Evolutionary conservation across 2,888 invertebrate species (phyloP), one percentile per base, ranked within the genome.

Genomic region (Ophion slaviceki): DNA sequence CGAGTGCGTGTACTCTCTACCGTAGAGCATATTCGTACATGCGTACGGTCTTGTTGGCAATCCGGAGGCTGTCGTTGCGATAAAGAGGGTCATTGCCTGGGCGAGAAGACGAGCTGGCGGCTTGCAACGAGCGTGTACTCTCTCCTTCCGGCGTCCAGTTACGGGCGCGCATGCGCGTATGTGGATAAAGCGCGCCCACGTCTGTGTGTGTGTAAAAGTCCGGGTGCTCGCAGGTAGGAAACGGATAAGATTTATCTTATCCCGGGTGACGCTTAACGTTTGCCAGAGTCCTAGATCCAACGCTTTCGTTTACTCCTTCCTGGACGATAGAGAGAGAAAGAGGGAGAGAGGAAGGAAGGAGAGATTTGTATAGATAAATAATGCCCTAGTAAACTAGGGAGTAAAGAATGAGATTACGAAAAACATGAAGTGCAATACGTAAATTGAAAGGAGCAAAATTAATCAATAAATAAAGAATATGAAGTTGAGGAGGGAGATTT

Each of bases 231-330:
- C 84, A 84, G 80, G 80, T 84, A 84, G 80, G 53, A 83, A 62
- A 84, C 77, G 72, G 84, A 84, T 84, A 80, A 84, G 77, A 80
- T 84, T 84, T 84, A 84, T 84, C 84, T 84, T 84, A 80, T 80
- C 84, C 84, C 79, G 28, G 47, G 45, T 64, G 75, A 64, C 64
- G 20, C 20, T 61, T n/a, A 24, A 61, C 61, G 61, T 61, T 64
- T 64, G 8, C 64, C 64, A 53, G 53, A 57, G 45, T 68, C 47
- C 61, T 61, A 47, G 17, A 45, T 32, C n/a, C 24, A 11, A 45
- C 11, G 14, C 14, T 47, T 47, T 47, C 47, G 7, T 61, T n/a
- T 3, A 24, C 61, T 61, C 20, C 3, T 10, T 61, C 61, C 10
- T 20, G 20, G 14, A 10, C 8, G 64, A 32, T 11, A 68, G 45